Base-by-base conservation (phyloP, 1,140 invertebrate genomes). In the Leptopilina boulardi region DNA sequence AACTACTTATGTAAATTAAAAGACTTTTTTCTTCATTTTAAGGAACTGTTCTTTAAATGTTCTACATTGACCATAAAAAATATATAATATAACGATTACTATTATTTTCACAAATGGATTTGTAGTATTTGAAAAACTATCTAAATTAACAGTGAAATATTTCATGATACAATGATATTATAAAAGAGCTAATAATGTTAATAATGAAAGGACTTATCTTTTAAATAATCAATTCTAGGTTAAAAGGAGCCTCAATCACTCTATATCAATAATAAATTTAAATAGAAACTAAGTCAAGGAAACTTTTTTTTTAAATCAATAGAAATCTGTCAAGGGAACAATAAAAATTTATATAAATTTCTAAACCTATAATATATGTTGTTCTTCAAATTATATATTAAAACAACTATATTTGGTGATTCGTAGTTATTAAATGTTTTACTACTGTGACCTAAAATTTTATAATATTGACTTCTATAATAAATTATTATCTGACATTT, bases 291-390 rank as follows among this genome's bases (percentile, higher is more conserved):
- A 51, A 51, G 47, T 51, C 47, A 51, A 51, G 47, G 47, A 51
- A 51, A 51, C 47, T 5, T 51, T 51, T 51, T 51, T 18, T 51
- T 38, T 6, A 8, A 38, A 38, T 38, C 34, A 51, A n/a, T n/a
- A 51, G 13, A 51, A 51, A 51, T 51, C 47, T 51, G 47, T n/a
- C 47, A 51, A 51, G 47, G 47, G 47, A 51, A 51, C 47, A 51
- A 51, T 51, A 51, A 51, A 51, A 51, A 51, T 51, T 51, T n/a
- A 51, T 51, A 51, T 51, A 51, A 51, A 51, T 51, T 51, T 51
- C 47, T 51, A 51, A n/a, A 51, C 47, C n/a, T 3, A 15, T 51
- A 51, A 51, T 51, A 38, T 38, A 44, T 44, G 11, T n/a, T 44
- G 13, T 51, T 38, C 34, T 38, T 38, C 34, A 51, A 51, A 51